phyloP scores from a whole-genome alignment of 2,888 invertebrate genomes.

The Noctuana brunneofusca region DNA sequence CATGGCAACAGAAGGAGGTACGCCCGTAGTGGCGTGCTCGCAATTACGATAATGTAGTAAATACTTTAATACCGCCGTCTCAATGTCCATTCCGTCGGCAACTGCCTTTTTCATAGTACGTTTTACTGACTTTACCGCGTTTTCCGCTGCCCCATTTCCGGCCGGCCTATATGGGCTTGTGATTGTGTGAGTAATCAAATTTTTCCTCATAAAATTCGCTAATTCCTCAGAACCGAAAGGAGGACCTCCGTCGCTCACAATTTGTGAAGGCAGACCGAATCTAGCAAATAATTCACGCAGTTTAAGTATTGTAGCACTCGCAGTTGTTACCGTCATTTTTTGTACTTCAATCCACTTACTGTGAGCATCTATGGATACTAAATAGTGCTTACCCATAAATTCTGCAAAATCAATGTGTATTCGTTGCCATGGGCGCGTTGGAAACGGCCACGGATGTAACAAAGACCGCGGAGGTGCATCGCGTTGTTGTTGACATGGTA shows the following conservation, averaged over 20 bases:
- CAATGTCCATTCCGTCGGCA: slow-evolving; percentile 22
- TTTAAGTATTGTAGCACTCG: slow-evolving; percentile 25
- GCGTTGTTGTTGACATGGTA: slow-evolving; percentile 38
- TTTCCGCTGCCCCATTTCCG: slow-evolving; percentile 38
- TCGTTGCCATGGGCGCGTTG: slow-evolving; percentile 38
- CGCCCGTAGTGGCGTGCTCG: slow-evolving; percentile 38
- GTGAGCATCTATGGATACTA: slow-evolving; percentile 41
- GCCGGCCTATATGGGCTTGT: slow-evolving; percentile 39
- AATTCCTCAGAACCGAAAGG: slow-evolving; percentile 42
- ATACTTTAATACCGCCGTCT: slow-evolving; percentile 23
- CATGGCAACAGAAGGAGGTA: slow-evolving; percentile 38
- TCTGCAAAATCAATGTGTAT: slow-evolving; percentile 40
- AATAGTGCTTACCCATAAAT: slow-evolving; percentile 37
- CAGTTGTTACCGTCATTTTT: slow-evolving; percentile 35
- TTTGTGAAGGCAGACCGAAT: slow-evolving; percentile 42
- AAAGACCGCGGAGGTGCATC: slow-evolving; percentile 40
- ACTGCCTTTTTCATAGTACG: slow-evolving; percentile 29
- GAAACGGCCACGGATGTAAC: slow-evolving; percentile 40
- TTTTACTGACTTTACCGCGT: slow-evolving; percentile 33
- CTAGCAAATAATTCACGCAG: slow-evolving; percentile 39
- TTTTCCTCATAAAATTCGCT: slow-evolving; percentile 35
- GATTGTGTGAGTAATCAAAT: slow-evolving; percentile 26
- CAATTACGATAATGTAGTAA: slow-evolving; percentile 32
- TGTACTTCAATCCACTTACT: slow-evolving; percentile 43
- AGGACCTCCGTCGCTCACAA: slow-evolving; percentile 44